Base-by-base conservation (phyloP, 2,113 vertebrate genomes). In the Dicerorhinus sumatrensis region DNA sequence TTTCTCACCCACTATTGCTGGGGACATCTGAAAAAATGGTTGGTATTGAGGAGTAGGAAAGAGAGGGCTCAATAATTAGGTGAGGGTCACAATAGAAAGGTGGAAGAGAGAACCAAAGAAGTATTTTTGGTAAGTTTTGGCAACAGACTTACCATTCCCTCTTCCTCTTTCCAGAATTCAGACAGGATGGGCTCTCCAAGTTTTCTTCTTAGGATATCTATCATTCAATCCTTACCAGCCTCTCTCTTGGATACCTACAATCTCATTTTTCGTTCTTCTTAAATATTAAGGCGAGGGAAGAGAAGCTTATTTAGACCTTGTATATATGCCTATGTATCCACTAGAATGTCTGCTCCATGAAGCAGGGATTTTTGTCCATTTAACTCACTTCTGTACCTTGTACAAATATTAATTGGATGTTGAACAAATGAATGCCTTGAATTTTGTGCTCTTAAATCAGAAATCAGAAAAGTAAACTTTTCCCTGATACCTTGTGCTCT, bases 91-190 rank as follows among this genome's bases (percentile, higher is more conserved):
- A 23, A 29, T 36, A 91, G 16, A 25, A 86, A 86, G n/a, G 29
- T 56, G 23, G 70, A 76, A 67, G 48, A 18, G 29, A 46, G 18
- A 13, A 75, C 8, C 11, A 23, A 54, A 42, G 29, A 33, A 6
- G 90, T 25, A 82, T 76, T 87, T 91, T n/a, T 76, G 67, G 46
- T 62, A 87, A 75, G 62, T 14, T 75, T 88, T 96, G 67, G 23
- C 60, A 86, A 27, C 11, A 82, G 23, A 69, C n/a, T 94, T 80
- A 14, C 21, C 7, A 75, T 82, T 56, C 54, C 14, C 25, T 48
- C 8, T 27, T 72, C 56, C 6, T 89, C 33, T 93, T 54, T 8
- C 39, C 42, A 81, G 56, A 92, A 80, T 63, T 92, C 13, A 62
- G 58, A 21, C 10, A 46, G 27, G 58, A 70, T 63, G 23, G 11